These are phyloP conservation scores for Oedothorax gibbosus DNA, from an alignment of 1,140 invertebrate species.

Conservation along the genomic window DNA sequence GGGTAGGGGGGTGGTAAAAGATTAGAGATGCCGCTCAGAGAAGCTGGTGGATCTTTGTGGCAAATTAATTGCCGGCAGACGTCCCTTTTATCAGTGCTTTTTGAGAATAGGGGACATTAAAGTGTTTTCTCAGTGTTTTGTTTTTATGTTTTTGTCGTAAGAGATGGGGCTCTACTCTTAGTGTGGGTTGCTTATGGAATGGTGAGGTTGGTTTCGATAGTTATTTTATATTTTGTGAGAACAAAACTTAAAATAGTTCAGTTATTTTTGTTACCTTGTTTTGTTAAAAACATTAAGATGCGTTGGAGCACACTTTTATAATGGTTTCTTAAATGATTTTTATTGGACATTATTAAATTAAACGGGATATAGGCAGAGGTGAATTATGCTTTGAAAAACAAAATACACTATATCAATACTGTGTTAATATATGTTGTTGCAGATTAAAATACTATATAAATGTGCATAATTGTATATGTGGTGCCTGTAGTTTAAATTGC, in stretches of 20 bases:
- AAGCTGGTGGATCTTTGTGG: not conserved
- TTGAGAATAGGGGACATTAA: not conserved
- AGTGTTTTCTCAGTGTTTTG: constrained; percentile 5
- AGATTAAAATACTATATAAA: too few species aligned
- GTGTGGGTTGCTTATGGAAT: not conserved
- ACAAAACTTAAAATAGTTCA: not conserved
- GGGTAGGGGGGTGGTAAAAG: not conserved
- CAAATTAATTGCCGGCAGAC: constrained; percentile 19
- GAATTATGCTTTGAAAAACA: too few species aligned
- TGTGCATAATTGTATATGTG: too few species aligned
- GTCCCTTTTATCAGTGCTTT: not conserved
- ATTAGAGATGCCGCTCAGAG: constrained; percentile 20
- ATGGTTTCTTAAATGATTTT: too few species aligned
- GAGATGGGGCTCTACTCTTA: not conserved
- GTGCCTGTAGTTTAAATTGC: too few species aligned
- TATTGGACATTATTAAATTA: too few species aligned
- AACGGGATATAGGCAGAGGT: too few species aligned
- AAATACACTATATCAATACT: too few species aligned
- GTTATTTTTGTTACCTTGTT: too few species aligned
- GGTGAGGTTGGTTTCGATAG: not conserved
- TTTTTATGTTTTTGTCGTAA: not conserved
- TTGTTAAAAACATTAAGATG: too few species aligned
- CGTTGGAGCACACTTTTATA: too few species aligned
- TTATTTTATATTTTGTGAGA: not conserved
- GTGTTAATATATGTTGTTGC: too few species aligned